Evolutionary conservation across 2,113 vertebrate genomes (phyloP).

Genomic region (Haplochromis vanheusdeni): DNA sequence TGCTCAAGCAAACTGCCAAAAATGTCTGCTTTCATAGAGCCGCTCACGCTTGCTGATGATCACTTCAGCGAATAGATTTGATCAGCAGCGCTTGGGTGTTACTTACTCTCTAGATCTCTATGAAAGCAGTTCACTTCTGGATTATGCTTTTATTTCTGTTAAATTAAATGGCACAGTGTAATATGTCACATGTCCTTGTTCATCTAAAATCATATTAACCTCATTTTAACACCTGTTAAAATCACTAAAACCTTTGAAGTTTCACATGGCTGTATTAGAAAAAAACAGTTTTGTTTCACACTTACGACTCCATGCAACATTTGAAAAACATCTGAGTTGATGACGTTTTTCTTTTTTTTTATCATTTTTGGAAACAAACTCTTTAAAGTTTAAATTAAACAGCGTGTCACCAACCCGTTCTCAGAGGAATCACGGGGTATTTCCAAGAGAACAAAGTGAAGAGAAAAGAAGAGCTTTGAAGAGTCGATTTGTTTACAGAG

Average conservation of each 20-base stretch:
- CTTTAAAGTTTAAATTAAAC: neutral
- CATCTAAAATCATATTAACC: neutral
- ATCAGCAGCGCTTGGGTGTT: neutral
- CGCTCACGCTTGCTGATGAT: neutral
- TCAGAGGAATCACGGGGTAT: conserved; percentile 1
- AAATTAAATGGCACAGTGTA: neutral
- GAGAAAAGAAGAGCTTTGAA: neutral
- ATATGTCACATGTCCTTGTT: neutral
- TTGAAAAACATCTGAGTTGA: neutral
- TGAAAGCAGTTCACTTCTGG: neutral
- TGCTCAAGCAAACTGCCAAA: neutral
- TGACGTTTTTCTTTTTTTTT: neutral
- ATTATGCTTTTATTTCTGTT: neutral
- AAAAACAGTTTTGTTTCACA: neutral
- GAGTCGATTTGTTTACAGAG: conserved; percentile 16
- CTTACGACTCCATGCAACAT: fast-evolving
- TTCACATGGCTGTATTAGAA: neutral
- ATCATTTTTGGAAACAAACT: conserved; percentile 14
- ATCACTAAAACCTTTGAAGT: neutral
- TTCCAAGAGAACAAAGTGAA: neutral
- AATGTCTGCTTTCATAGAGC: neutral
- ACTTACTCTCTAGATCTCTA: neutral
- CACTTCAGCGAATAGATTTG: neutral
- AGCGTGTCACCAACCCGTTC: neutral
- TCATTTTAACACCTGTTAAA: neutral